A percentile compares a stretch with the other conserved stretches of the same genome.
These are phyloP conservation scores for Sebastes melanostomus DNA, from an alignment of 2,797 vertebrate species.

Conservation along the genomic window DNA sequence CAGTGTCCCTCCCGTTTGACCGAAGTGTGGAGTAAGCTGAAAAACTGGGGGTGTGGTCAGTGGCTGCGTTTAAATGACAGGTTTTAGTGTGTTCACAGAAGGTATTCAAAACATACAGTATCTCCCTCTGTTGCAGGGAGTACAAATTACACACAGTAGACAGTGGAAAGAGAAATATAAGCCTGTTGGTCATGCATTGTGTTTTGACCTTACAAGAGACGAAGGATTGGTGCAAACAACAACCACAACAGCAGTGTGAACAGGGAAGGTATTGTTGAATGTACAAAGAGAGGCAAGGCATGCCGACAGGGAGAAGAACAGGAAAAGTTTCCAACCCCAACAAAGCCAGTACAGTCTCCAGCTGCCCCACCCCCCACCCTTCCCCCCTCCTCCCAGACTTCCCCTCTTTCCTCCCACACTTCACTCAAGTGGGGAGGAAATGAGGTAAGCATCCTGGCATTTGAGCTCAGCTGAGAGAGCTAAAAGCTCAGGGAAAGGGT, in stretches of 20 bases:
- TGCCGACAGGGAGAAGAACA: constrained; percentile 50
- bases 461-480: constrained; percentile 66
- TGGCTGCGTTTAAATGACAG: constrained; percentile 3
- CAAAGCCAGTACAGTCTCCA: constrained; percentile 69
- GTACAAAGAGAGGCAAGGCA: constrained; percentile 58
- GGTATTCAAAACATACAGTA: background rate
- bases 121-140: background rate
- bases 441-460: constrained; percentile 76
- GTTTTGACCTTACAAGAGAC: background rate
- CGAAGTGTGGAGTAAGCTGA: constrained; percentile 24
- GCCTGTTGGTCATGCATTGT: background rate
- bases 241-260: constrained; percentile 30
- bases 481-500: constrained; percentile 42
- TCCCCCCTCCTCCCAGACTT: constrained; percentile 21
- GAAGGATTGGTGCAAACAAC: constrained; percentile 2
- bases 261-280: constrained; percentile 58
- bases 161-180: background rate
- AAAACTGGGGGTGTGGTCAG: constrained; percentile 18
- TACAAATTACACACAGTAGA: background rate
- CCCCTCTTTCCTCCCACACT: constrained; percentile 47
- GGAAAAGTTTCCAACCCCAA: constrained; percentile 68
- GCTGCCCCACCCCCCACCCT: constrained; percentile 21
- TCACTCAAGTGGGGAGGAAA: constrained; percentile 60
- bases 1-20: constrained; percentile 8
- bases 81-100: background rate